These are phyloP conservation scores for Setipinna tenuifilis DNA, from an alignment of 2,797 vertebrate genomes.

Conservation along the genomic window DNA sequence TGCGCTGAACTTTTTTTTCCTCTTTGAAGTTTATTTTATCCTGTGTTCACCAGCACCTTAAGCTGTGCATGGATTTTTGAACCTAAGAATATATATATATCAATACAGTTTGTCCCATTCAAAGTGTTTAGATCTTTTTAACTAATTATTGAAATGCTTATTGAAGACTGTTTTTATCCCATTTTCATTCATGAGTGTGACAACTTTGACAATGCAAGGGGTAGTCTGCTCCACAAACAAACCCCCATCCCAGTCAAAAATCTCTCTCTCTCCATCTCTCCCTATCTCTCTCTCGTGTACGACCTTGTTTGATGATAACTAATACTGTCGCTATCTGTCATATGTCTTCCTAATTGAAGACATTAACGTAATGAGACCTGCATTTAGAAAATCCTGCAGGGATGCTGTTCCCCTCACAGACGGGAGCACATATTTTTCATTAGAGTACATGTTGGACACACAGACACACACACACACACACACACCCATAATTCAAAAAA, in stretches of 20 bases:
- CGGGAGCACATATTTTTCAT: slow-evolving; percentile 20
- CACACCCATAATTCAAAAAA: not conserved
- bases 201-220: not conserved
- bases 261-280: not conserved
- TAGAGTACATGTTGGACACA: not conserved
- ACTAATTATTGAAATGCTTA: too few relatives aligned
- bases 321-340: slow-evolving; percentile 54
- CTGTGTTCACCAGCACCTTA: too few relatives aligned
- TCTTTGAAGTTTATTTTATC: too few relatives aligned
- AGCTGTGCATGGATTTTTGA: too few relatives aligned
- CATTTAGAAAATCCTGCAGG: slow-evolving; percentile 67
- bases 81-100: too few relatives aligned
- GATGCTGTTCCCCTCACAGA: slow-evolving; percentile 56
- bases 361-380: slow-evolving; percentile 72
- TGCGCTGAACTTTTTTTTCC: too few relatives aligned
- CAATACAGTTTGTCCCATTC: too few relatives aligned
- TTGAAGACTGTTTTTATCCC: not conserved
- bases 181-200: not conserved
- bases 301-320: slow-evolving; percentile 66
- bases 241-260: not conserved
- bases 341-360: slow-evolving; percentile 74
- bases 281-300: slow-evolving; percentile 51
- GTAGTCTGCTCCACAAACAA: not conserved
- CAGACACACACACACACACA: not conserved
- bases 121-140: too few relatives aligned